Evolutionary conservation across 2,797 vertebrate species (phyloP).

Genomic region (Etheostoma nigrum): DNA sequence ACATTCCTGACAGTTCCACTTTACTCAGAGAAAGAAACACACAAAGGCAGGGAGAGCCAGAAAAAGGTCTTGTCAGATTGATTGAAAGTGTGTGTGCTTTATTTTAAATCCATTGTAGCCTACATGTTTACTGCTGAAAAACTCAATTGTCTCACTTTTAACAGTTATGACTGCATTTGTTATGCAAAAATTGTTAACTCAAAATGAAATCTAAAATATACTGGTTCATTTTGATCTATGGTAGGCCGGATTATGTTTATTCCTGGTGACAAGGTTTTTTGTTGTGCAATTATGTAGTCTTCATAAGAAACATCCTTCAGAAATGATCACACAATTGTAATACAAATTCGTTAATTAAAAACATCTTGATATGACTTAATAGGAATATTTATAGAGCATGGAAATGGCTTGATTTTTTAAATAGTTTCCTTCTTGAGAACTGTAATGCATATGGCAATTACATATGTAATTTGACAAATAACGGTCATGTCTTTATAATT

Average conservation of each 20-base stretch:
- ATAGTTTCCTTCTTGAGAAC: not conserved
- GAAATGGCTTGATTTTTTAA: not conserved
- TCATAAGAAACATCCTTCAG: not conserved
- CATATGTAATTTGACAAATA: conserved; percentile 3
- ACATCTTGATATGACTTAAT: not conserved
- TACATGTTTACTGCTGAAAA: conserved; percentile 1
- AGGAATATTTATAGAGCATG: not conserved
- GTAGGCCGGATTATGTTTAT: not conserved
- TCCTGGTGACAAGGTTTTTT: not conserved
- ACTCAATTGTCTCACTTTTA: not conserved
- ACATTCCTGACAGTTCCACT: conserved; percentile 69
- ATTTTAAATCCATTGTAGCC: conserved; percentile 1
- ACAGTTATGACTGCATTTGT: not conserved
- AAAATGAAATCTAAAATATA: not conserved
- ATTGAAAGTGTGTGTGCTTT: not conserved
- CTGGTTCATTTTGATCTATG: not conserved
- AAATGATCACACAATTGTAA: not conserved
- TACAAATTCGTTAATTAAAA: not conserved
- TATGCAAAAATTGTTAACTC: not conserved
- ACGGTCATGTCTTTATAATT: not conserved
- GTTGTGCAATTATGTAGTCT: not conserved
- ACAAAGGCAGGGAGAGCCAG: not conserved
- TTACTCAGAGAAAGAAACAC: conserved; percentile 26
- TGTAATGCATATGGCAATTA: not conserved
- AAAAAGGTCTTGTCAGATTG: not conserved